Conservation (phyloP, 2,797 vertebrate genomes). For the Meda fulgida region DNA sequence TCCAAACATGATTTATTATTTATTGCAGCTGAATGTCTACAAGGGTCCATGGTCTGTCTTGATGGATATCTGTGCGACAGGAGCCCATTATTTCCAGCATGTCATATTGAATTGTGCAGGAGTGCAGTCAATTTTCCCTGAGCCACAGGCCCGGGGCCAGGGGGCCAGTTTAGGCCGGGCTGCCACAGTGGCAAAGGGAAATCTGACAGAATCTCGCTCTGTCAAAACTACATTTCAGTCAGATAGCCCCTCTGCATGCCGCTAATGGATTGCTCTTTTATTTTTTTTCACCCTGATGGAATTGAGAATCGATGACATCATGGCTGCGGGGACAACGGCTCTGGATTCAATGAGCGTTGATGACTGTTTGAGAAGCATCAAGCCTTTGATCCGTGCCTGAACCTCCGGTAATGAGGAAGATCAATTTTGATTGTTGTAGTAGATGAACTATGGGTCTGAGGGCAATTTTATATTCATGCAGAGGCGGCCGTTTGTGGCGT, state of each 20-base stretch:
- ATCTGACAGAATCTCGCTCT: conserved; percentile 45
- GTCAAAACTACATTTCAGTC: conserved; percentile 54
- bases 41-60: conserved; percentile 45
- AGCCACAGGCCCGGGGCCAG: conserved; percentile 16
- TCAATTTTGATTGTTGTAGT: conserved; percentile 57
- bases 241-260: conserved; percentile 24
- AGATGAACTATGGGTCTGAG: conserved; percentile 61
- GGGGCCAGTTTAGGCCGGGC: neutral
- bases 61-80: conserved; percentile 58
- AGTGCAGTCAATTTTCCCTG: conserved; percentile 57
- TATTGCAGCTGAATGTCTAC: conserved; percentile 59
- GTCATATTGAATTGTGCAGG: conserved; percentile 59
- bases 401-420: conserved; percentile 44
- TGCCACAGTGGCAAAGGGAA: conserved; percentile 1
- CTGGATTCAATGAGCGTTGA: neutral
- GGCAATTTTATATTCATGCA: conserved; percentile 46
- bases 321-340: conserved; percentile 8
- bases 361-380: conserved; percentile 22
- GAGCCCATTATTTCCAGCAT: conserved; percentile 59
- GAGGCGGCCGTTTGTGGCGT: conserved; percentile 57
- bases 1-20: conserved; percentile 65
- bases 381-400: conserved; percentile 14
- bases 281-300: neutral
- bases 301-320: conserved; percentile 41
- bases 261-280: conserved; percentile 45